Base-by-base conservation (phyloP, 2,888 invertebrate genomes). In the Callosobruchus maculatus region DNA sequence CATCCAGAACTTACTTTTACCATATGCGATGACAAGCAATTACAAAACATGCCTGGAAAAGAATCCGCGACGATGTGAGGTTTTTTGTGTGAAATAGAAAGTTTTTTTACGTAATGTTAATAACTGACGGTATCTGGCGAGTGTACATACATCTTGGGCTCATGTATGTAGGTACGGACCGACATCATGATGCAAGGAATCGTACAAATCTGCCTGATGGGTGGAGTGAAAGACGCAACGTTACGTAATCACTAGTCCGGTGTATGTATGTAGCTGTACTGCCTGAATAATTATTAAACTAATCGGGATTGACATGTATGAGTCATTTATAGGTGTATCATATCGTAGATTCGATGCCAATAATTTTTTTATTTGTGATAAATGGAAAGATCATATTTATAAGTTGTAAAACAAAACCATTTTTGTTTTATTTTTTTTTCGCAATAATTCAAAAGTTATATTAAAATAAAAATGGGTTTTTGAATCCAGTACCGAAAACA, bases 61-160 rank as follows among this genome's bases (percentile, higher is more conserved):
- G 68, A 22, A 22, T 68, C 22, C 22, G 68, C 22, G n/a, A 22
- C 68, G 21, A 21, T 21, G 68, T 68, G 68, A 68, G 68, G 1
- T 68, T 68, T 68, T 21, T 68, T 68, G 68, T 68, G 1, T 68
- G 68, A 68, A 21, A 68, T 68, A n/a, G 68, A 22, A 68, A 68
- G 68, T 68, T 68, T 21, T 21, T 21, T 68, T 68, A 68, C 21
- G 68, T 68, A 21, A 22, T 68, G 68, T 2, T 68, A 68, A 49
- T 49, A 49, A 49, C 49, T 49, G 18, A 49, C 7, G 13, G 5
- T 18, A 49, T 49, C 49, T 5, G 18, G 49, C 18, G 49, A 13
- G 13, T 49, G 49, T 49, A 49, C 49, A 49, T 49, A 49, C 49
- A 49, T 49, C 49, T 49, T 49, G 49, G 13, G 49, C 49, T 49